These are phyloP conservation scores for Cyrtorhinus lividipennis DNA, from an alignment of 1,140 invertebrate species.

Conservation along the genomic window DNA sequence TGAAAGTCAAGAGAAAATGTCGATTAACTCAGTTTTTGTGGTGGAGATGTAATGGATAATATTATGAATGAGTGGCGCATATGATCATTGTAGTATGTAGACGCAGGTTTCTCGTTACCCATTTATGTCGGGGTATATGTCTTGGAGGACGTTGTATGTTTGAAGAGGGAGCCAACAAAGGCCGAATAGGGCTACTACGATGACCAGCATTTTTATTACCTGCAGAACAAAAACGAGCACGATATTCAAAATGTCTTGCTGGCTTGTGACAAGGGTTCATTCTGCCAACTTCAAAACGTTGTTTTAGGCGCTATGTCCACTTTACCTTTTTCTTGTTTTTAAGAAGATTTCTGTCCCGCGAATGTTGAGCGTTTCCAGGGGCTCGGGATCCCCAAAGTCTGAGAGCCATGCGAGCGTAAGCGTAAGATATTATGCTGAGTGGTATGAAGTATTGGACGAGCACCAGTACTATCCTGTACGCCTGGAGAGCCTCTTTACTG, in stretches of 20 bases:
- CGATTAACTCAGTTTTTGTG: neutral
- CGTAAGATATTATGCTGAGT: slow-evolving; percentile 57
- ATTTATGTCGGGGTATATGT: slow-evolving; percentile 51
- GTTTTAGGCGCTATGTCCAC: too few relatives aligned
- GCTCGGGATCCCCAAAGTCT: slow-evolving; percentile 57
- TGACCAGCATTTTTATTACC: slow-evolving; percentile 72
- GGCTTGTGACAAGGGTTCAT: too few relatives aligned
- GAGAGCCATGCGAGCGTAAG: slow-evolving; percentile 61
- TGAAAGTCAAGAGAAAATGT: slow-evolving; percentile 31
- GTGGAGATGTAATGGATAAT: too few relatives aligned
- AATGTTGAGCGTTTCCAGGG: slow-evolving; percentile 59
- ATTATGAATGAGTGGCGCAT: too few relatives aligned
- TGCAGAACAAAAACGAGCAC: slow-evolving; percentile 37
- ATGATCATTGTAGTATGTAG: too few relatives aligned
- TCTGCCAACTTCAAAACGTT: too few relatives aligned
- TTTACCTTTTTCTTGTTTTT: slow-evolving; percentile 68
- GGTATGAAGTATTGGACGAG: slow-evolving; percentile 57
- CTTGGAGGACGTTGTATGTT: slow-evolving; percentile 53
- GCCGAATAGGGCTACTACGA: slow-evolving; percentile 61
- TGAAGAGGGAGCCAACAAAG: slow-evolving; percentile 68
- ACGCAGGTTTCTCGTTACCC: slow-evolving; percentile 43
- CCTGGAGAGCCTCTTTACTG: slow-evolving; percentile 36
- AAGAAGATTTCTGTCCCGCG: slow-evolving; percentile 54
- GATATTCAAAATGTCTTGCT: too few relatives aligned
- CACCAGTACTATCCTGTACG: slow-evolving; percentile 40